These are phyloP conservation scores for Liopterus haemorrhoidalis DNA, from an alignment of 2,888 invertebrate genomes.

Conservation along the genomic window DNA sequence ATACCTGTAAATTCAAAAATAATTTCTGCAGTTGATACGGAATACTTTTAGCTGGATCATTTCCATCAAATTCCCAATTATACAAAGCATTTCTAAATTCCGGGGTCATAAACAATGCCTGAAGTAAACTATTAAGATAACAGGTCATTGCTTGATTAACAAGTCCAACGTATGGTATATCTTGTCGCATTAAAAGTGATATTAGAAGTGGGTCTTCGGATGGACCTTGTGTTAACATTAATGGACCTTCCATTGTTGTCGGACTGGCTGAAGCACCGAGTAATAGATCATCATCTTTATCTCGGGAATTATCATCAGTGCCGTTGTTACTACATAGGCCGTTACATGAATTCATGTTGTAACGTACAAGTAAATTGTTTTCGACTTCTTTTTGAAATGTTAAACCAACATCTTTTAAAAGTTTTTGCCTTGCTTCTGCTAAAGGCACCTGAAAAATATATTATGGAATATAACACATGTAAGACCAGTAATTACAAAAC, in stretches of 20 bases:
- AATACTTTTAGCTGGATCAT: conserved; percentile 66
- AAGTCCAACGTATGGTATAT: conserved; percentile 62
- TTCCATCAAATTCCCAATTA: conserved; percentile 71
- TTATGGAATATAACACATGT: too few relatives aligned
- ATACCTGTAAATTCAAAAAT: conserved; percentile 73
- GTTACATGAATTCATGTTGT: conserved; percentile 34
- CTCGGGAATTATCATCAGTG: conserved; percentile 37
- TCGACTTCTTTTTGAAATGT: conserved; percentile 39
- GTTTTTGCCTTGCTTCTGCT: conserved; percentile 44
- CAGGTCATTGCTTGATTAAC: conserved; percentile 92
- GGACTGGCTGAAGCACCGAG: conserved; percentile 48
- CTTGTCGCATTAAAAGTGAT: conserved; percentile 13
- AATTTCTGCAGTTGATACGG: conserved; percentile 81
- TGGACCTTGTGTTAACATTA: conserved; percentile 25
- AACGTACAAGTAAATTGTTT: conserved; percentile 43
- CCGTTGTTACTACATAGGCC: conserved; percentile 2
- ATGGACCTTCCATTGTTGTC: conserved; percentile 36
- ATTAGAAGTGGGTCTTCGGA: conserved; percentile 17
- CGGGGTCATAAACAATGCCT: conserved; percentile 86
- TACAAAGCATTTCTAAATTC: conserved; percentile 86
- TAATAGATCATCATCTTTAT: conserved; percentile 41
- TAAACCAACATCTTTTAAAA: conserved; percentile 46
- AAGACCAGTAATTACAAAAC: too few relatives aligned
- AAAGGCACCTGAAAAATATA: conserved; percentile 45
- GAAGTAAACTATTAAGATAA: conserved; percentile 81